These are phyloP conservation scores for Neodon shergylaensis DNA, from an alignment of 2,113 vertebrate species.

Conservation along the genomic window DNA sequence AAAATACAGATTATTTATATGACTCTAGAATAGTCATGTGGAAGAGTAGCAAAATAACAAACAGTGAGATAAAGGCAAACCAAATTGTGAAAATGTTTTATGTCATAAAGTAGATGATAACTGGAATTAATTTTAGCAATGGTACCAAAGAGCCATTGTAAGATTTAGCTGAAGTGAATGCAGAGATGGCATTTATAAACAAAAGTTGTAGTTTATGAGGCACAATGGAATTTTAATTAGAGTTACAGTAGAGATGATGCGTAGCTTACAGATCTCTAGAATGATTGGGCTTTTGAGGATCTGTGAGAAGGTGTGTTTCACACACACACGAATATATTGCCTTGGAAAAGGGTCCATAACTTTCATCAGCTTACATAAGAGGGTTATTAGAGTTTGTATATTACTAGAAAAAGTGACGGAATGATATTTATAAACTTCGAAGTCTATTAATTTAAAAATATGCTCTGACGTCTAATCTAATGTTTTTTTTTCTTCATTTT, in stretches of 20 bases:
- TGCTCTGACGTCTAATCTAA: constrained; percentile 10
- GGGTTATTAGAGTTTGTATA: not conserved
- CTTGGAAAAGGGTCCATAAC: not conserved
- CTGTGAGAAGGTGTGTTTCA: not conserved
- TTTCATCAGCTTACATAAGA: not conserved
- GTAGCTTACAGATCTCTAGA: constrained; percentile 20
- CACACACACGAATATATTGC: not conserved
- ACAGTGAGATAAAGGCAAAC: not conserved
- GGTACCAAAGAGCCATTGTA: not conserved
- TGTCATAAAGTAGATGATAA: constrained; percentile 13
- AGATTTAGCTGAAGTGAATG: constrained; percentile 35
- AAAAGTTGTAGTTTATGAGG: constrained; percentile 6
- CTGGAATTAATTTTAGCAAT: not conserved
- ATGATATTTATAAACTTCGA: not conserved
- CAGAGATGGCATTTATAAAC: constrained; percentile 12
- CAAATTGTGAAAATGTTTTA: not conserved
- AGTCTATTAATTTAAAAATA: constrained; percentile 49
- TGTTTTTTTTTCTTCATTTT: constrained; percentile 57
- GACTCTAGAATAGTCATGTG: not conserved
- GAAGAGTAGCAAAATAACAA: constrained; percentile 10
- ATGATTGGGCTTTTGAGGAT: not conserved
- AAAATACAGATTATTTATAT: not conserved
- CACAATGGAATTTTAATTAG: not conserved
- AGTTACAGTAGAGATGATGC: not conserved
- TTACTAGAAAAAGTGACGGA: not conserved